Conservation (phyloP, 2,888 invertebrate genomes). For the Parnassius smintheus region DNA sequence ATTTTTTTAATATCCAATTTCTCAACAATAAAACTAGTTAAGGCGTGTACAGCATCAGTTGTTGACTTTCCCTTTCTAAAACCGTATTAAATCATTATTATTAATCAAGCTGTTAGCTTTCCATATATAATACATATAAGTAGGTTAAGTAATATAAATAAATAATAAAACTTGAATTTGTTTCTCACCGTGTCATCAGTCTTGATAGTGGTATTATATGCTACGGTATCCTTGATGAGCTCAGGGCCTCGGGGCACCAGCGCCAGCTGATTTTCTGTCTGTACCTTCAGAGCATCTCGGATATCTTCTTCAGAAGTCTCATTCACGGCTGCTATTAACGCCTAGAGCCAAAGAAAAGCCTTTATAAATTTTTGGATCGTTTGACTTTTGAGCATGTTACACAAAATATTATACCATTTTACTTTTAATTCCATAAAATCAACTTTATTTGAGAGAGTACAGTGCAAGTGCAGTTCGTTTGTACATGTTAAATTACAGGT, state of each 20-base stretch:
- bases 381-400: not conserved
- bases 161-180: not conserved
- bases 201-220: constrained; percentile 90
- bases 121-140: no score
- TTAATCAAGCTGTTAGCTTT: no score
- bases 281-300: constrained; percentile 84
- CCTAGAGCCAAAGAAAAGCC: constrained; percentile 78
- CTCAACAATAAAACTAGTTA: no score
- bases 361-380: not conserved
- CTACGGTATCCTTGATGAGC: constrained; percentile 87
- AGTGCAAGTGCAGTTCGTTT: no score
- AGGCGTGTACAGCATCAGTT: no score
- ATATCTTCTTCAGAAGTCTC: constrained; percentile 83
- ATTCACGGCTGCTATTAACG: constrained; percentile 86
- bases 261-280: constrained; percentile 82
- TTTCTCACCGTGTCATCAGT: constrained; percentile 87
- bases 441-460: no score
- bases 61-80: no score
- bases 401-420: not conserved
- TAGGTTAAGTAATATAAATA: no score
- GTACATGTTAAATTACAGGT: no score
- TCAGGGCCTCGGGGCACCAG: constrained; percentile 85
- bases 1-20: no score
- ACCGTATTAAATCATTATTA: no score
- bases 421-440: no score